Percentiles rank a stretch among this genome's conserved stretches.
Evolutionary conservation across 2,888 invertebrate genomes (phyloP).

Genomic region (Athrips mouffetella): DNA sequence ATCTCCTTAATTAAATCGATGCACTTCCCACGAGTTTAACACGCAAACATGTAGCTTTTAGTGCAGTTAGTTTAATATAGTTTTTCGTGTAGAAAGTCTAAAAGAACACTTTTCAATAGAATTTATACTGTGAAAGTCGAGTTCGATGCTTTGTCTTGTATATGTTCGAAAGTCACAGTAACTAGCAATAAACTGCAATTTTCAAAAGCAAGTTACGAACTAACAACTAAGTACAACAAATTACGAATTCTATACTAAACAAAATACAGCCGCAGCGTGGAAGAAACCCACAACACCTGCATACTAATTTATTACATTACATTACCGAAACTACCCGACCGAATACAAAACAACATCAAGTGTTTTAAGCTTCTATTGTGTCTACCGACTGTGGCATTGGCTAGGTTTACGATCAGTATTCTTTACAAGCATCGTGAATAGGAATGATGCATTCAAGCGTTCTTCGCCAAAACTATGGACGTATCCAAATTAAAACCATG

Average conservation of each 20-base stretch:
- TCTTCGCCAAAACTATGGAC: conserved; percentile 57
- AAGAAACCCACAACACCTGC: conserved; percentile 54
- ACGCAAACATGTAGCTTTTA: conserved; percentile 24
- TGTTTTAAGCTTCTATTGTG: conserved; percentile 24
- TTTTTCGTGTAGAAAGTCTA: conserved; percentile 20
- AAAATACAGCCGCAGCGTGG: conserved; percentile 49
- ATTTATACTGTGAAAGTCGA: background rate
- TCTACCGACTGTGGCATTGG: conserved; percentile 28
- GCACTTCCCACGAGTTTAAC: conserved; percentile 48
- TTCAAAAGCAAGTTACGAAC: background rate
- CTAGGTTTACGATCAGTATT: conserved; percentile 58
- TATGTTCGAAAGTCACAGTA: too few species aligned
- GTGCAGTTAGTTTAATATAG: conserved; percentile 23
- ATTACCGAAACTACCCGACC: conserved; percentile 40
- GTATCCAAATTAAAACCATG: conserved; percentile 37
- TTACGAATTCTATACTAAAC: conserved; percentile 30
- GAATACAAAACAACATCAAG: conserved; percentile 34
- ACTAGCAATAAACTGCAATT: background rate
- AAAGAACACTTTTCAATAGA: conserved; percentile 17
- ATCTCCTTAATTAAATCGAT: conserved; percentile 53
- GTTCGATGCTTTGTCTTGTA: background rate
- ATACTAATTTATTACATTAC: conserved; percentile 62
- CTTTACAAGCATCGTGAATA: conserved; percentile 50
- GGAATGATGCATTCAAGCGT: conserved; percentile 59
- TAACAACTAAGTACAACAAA: background rate